Base-by-base conservation (phyloP, 2,888 invertebrate genomes). In the Coremacera marginata region DNA sequence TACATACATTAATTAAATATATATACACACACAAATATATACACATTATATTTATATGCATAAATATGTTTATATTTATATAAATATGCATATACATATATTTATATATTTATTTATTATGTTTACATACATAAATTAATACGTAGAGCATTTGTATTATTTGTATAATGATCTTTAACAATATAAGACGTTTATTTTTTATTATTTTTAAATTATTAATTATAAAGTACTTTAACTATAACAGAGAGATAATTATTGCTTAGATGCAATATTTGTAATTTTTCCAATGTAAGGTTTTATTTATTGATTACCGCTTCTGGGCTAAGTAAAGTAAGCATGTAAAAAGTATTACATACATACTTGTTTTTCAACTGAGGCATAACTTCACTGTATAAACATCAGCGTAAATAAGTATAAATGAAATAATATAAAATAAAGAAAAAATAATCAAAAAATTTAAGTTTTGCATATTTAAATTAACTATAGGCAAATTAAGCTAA, bases 131-230 rank as follows among this genome's bases (percentile, higher is more conserved):
- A 44, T 44, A 44, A 44, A 44, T 11, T 71, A 76, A 81, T 81
- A 81, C 77, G 82, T 84, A 83, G 82, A 82, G 82, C 85, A 87
- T 86, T 87, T 86, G 82, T 86, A 86, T 86, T 84, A 87, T 86
- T 87, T 87, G 83, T 87, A 85, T 83, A 82, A 85, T 83, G 79
- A 83, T 77, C 78, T 77, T 75, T 80, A 63, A 76, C 37, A 62
- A 74, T 52, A 70, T 70, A 73, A 37, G 51, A 70, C 71, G 57
- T 71, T 75, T 77, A 75, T 74, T 76, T 44, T 44, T 77, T 78
- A 81, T 79, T 81, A 77, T 79, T n/a, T n/a, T n/a, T 80, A 81
- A 74, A 73, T 74, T 65, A 65, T 74, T 67, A 52, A 65, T 44
- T 65, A 74, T 52, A 34, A 65, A 74, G 71, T 71, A 71, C 34